A percentile compares a stretch with the other conserved stretches of the same genome.
Evolutionary conservation across 2,888 invertebrate species (phyloP).

Genomic region (Netelia virgata): DNA sequence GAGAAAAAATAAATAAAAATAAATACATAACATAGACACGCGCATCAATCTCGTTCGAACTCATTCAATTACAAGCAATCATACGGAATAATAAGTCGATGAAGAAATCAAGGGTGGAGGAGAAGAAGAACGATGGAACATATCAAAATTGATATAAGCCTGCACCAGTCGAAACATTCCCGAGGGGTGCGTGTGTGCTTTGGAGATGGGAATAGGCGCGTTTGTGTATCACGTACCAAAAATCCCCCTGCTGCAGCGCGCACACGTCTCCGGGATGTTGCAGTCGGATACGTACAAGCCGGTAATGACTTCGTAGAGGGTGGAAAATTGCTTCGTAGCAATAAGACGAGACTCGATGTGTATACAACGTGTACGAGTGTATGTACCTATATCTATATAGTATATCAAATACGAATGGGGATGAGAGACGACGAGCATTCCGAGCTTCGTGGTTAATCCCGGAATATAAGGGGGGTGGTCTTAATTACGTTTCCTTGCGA

Average conservation of each 20-base stretch:
- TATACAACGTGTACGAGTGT: slow-evolving; percentile 37
- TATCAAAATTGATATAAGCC: slow-evolving; percentile 60
- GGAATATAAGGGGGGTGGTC: slow-evolving; percentile 68
- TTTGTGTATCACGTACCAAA: slow-evolving; percentile 24
- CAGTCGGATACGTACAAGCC: slow-evolving; percentile 65
- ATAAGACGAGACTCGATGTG: slow-evolving; percentile 64
- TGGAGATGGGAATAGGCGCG: slow-evolving; percentile 46
- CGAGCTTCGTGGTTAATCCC: slow-evolving; percentile 69
- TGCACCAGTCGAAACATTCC: slow-evolving; percentile 51
- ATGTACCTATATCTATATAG: not conserved
- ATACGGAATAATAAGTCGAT: slow-evolving; percentile 61
- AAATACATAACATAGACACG: not conserved
- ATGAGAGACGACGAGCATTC: slow-evolving; percentile 59
- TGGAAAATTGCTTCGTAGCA: slow-evolving; percentile 70
- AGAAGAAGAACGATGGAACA: slow-evolving; percentile 42
- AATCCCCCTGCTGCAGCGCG: slow-evolving; percentile 33
- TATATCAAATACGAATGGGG: slow-evolving; percentile 14
- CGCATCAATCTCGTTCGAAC: slow-evolving; percentile 34
- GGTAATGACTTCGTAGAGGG: slow-evolving; percentile 69
- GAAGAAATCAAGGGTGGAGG: slow-evolving; percentile 56
- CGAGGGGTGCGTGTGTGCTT: slow-evolving; percentile 46
- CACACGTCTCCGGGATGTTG: slow-evolving; percentile 44
- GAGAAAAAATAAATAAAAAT: not conserved
- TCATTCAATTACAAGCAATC: slow-evolving; percentile 61
- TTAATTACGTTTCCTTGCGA: slow-evolving; percentile 75